Conservation (phyloP, 2,797 vertebrate genomes). For the Enteromius afrohamiltoni region DNA sequence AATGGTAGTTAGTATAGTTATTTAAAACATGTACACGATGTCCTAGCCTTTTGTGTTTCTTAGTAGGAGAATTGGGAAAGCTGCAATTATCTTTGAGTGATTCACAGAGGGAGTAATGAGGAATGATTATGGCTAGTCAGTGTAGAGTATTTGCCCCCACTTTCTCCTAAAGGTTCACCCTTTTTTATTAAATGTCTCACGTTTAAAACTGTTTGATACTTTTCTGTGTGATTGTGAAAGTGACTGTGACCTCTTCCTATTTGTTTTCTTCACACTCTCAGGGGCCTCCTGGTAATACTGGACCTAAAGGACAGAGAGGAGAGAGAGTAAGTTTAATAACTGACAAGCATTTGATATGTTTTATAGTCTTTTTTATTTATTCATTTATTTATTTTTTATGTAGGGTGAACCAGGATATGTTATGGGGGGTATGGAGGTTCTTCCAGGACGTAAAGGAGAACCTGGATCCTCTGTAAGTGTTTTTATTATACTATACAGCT, state of each 20-base stretch:
- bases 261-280: slow-evolving; percentile 58
- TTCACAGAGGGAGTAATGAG: slow-evolving; percentile 7
- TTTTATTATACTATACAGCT: not conserved
- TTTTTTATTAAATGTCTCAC: not conserved
- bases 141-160: slow-evolving; percentile 8
- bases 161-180: not conserved
- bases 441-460: slow-evolving; percentile 84
- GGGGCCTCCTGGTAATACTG: slow-evolving; percentile 81
- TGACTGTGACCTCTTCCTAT: not conserved
- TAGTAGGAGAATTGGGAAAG: not conserved
- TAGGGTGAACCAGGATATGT: slow-evolving; percentile 90
- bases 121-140: slow-evolving; percentile 7
- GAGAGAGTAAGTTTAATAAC: slow-evolving; percentile 82
- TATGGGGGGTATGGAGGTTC: slow-evolving; percentile 80
- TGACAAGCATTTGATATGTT: not conserved
- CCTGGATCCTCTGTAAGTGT: slow-evolving; percentile 83
- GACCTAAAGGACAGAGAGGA: slow-evolving; percentile 86
- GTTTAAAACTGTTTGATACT: not conserved
- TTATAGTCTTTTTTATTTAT: not conserved
- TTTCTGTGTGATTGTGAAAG: not conserved
- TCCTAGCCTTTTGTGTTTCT: not conserved
- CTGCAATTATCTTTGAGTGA: slow-evolving; percentile 38
- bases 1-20: not conserved
- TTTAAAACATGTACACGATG: not conserved
- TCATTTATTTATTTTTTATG: not conserved